Percentiles rank a stretch among this genome's conserved stretches.
These are phyloP conservation scores for Hemicentrotus pulcherrimus DNA, from an alignment of 35 echinoderm and acorn worm genomes.

Conservation along the genomic window DNA sequence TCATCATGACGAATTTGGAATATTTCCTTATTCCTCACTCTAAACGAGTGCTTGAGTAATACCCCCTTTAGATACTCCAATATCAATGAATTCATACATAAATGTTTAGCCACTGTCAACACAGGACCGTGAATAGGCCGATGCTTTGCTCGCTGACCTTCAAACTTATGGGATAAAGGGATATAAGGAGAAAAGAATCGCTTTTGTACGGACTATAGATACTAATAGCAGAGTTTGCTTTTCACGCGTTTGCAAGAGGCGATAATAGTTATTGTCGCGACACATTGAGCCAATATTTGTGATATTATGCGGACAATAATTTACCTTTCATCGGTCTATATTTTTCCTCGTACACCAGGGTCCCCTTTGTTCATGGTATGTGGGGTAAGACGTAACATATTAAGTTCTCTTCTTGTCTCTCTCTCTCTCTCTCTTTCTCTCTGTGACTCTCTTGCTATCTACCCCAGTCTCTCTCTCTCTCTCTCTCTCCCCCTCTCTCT, in stretches of 20 bases:
- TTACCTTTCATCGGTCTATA: neutral
- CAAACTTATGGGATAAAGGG: neutral
- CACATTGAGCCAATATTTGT: slow-evolving; percentile 46
- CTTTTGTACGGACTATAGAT: slow-evolving; percentile 7
- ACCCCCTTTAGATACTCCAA: neutral
- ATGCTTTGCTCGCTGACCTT: neutral
- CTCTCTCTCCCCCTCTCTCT: neutral
- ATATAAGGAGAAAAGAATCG: slow-evolving; percentile 4
- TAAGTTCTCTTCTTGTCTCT: neutral
- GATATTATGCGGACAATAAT: slow-evolving; percentile 10
- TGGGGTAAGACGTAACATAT: neutral
- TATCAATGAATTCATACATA: slow-evolving; percentile 16
- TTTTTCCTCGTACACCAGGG: neutral
- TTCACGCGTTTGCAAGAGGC: slow-evolving; percentile 5
- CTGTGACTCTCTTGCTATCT: neutral
- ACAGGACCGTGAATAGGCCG: neutral
- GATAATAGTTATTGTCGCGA: slow-evolving; percentile 44
- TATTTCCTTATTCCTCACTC: neutral
- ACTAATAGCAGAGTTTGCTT: slow-evolving; percentile 28
- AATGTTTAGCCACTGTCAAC: neutral
- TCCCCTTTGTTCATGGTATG: neutral
- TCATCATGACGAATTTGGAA: neutral
- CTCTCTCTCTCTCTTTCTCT: neutral
- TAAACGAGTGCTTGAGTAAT: neutral
- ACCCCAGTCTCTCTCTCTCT: neutral